Base-by-base conservation (phyloP, 2,797 vertebrate genomes). In the Chloroceryle inda region DNA sequence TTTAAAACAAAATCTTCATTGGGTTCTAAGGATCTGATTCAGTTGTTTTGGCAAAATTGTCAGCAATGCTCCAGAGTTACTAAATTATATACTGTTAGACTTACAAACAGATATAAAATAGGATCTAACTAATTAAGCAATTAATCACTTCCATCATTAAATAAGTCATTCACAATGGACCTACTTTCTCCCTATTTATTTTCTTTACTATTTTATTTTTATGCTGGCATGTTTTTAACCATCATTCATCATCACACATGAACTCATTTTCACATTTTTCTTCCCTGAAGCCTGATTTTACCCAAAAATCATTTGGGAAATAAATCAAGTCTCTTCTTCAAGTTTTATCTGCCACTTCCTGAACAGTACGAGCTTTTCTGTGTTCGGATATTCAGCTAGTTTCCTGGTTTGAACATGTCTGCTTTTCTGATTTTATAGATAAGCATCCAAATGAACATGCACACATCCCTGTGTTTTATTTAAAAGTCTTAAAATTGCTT, bases 131-230 rank as follows among this genome's bases (percentile, higher is more conserved):
- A 52, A 61, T 59, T 58, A 68, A 63, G n/a, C 10, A 33, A 31
- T 56, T 94, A n/a, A 79, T 74, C 2, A 3, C 38, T 64, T 82
- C 55, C n/a, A 92, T 85, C 33, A 50, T 83, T 72, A 89, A 89
- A 50, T 66, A 89, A 92, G 38, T 72, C 47, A 85, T 94, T 84
- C 62, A 73, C 68, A 90, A 79, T 66, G 93, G 90, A 93, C 92
- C 92, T 96, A 53, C 92, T 89, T 96, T 96, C 92, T 96, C 83
- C 59, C 16, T 50, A 47, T 90, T 68, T 83, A 13, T 72, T 94
- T 92, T 74, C 5, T 75, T 83, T 55, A 16, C 8, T 79, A 13
- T 80, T 94, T 87, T 61, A 14, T 82, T 89, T 94, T 85, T 23
- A 85, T 85, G 76, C 26, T 80, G 21, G 4, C 19, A 81, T 92